Evolutionary conservation across 2,113 vertebrate species (phyloP), one percentile per base, ranked within the genome.

Genomic region (Cochlearius cochlearius): DNA sequence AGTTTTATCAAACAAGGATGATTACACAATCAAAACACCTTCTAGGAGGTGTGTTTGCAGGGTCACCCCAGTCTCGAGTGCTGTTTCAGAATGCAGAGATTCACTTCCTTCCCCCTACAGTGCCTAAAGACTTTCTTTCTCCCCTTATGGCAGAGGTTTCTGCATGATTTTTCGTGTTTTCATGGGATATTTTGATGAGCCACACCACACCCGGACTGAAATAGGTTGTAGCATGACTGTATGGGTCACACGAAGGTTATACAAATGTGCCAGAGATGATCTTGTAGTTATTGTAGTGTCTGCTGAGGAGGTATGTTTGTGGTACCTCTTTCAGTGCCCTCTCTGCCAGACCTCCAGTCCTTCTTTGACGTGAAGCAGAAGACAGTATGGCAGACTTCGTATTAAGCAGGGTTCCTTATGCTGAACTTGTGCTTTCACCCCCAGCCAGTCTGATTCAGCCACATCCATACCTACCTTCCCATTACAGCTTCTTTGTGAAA

Each of bases 61-160:
- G 1, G 4, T 67, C 0, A 45, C 10, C 19, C 18, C 26, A 55
- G 20, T 59, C 23, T 52, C 1, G 0, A 67, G 7, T 8, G 8
- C 15, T 67, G 4, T 79, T 86, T 68, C 43, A 50, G 15, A 32
- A 82, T 10, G 3, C 15, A 18, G 7, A 73, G 19, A 47, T 59
- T 63, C 5, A 64, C 34, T 64, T 86, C 2, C 6, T 75, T n/a
- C 3, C 17, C 4, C 1, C 2, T 79, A 38, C 4, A 38, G 2
- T 16, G 15, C 30, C 15, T 68, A 25, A 88, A 68, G 22, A 23
- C 7, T 71, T 78, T 43, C 15, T 86, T 60, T 41, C 11, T 83
- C 9, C 26, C 7, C 4, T 72, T 72, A 38, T 34, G 15, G 4
- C 15, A 72, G 32, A 79, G 4, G 3, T 76, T 83, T 72, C n/a